Base-by-base conservation (phyloP, 2,113 vertebrate species). In the Oreotragus oreotragus region DNA sequence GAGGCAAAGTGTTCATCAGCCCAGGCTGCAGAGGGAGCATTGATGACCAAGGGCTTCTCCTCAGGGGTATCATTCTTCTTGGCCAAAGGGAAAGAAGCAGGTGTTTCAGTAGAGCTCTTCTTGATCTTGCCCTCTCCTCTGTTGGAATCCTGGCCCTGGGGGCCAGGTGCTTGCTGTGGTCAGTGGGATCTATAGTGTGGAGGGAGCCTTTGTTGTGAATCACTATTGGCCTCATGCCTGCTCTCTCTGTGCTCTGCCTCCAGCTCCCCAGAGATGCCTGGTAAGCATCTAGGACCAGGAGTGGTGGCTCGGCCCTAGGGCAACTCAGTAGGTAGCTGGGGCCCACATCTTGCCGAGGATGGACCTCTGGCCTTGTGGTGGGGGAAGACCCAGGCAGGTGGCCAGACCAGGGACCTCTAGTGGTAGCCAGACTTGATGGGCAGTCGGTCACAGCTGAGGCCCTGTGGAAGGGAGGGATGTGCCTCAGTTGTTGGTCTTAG, bases 361-460 rank as follows among this genome's bases (percentile, higher is more conserved):
- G 21, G 2, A 9, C 21, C 79, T 81, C 13, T 0, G 33, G 30
- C 49, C 43, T 36, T 73, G 70, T 2, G 6, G 66, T 39, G 30
- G 36, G 58, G 3, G 4, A 2, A 2, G 47, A n/a, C 17, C 8
- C 7, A 3, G 49, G 19, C 58, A n/a, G 30, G 30, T n/a, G 62
- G 62, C n/a, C 62, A n/a, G 15, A 33, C 62, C 30, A 64, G 30
- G 15, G 60, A 12, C 33, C 17, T 0, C 36, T 27, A 62, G 28
- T 45, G 25, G 66, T 33, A 47, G 60, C 11, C 4, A 64, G 23
- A 33, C 13, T 28, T 6, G 6, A 55, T 1, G 49, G 86, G 47
- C 5, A 0, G 73, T 6, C 0, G 13, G 19, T 33, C 55, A 45
- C 12, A 1, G 28, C 15, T 5, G 2, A n/a, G 17, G 55, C 9